Evolutionary conservation across 2,888 invertebrate genomes (phyloP).

Genomic region (Tuta absoluta): DNA sequence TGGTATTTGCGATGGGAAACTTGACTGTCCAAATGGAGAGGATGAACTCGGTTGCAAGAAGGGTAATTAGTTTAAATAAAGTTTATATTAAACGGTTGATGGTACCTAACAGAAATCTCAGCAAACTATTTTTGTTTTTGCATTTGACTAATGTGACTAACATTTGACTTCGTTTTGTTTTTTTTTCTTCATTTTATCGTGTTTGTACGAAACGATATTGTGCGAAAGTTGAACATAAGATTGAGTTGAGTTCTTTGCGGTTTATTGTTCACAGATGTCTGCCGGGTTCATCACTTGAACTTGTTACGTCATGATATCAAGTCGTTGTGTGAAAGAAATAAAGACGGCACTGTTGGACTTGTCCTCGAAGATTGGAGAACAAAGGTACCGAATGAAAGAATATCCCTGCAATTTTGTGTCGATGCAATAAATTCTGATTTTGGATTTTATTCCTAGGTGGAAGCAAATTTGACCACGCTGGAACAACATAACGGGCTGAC

Average conservation of each 20-base stretch:
- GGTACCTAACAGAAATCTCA: neutral
- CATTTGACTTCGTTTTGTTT: too few relatives aligned
- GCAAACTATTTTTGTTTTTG: too few relatives aligned
- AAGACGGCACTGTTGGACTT: neutral
- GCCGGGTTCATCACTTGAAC: constrained; percentile 14
- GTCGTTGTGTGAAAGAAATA: constrained; percentile 1
- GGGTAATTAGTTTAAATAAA: constrained; percentile 42
- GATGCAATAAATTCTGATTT: neutral
- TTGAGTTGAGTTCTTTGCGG: too few relatives aligned
- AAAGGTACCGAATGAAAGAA: neutral
- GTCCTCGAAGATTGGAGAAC: constrained; percentile 1
- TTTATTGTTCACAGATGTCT: constrained; percentile 14
- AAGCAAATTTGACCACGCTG: neutral
- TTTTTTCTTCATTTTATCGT: too few relatives aligned
- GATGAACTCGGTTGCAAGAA: constrained; percentile 60
- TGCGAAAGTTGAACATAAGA: too few relatives aligned
- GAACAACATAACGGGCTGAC: constrained; percentile 47
- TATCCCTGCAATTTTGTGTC: neutral
- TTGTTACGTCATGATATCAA: neutral
- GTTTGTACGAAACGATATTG: too few relatives aligned
- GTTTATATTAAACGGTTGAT: neutral
- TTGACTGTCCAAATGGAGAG: constrained; percentile 56
- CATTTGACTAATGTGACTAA: too few relatives aligned
- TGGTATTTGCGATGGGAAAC: constrained; percentile 56
- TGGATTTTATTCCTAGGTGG: neutral